Evolutionary conservation across 1,140 invertebrate genomes (phyloP).

Genomic region (Pseudachorutes palmiensis): DNA sequence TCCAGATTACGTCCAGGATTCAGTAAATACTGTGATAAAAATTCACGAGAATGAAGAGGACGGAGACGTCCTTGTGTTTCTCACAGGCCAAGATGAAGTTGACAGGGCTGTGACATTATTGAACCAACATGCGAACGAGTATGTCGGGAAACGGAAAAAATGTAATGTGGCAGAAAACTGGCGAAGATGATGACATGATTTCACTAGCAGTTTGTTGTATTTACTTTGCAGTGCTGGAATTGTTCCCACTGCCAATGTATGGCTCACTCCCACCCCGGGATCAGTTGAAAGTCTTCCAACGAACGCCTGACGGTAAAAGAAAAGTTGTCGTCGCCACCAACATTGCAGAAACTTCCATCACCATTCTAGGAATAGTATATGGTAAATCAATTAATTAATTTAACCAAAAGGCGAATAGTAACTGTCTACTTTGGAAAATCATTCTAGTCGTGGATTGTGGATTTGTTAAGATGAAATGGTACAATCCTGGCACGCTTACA

Average conservation of each 20-base stretch:
- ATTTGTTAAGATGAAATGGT: constrained; percentile 92
- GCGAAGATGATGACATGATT: no score
- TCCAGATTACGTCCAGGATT: constrained; percentile 79
- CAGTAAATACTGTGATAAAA: constrained; percentile 78
- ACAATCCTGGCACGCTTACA: constrained; percentile 70
- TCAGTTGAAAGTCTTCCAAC: constrained; percentile 81
- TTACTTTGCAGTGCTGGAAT: not conserved
- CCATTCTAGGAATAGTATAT: constrained; percentile 81
- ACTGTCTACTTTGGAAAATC: constrained; percentile 15
- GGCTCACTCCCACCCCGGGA: constrained; percentile 74
- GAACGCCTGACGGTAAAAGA: constrained; percentile 60
- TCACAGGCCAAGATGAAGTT: constrained; percentile 92
- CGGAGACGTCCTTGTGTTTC: constrained; percentile 86
- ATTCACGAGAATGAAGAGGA: constrained; percentile 72
- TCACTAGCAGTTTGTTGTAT: no score
- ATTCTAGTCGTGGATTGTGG: constrained; percentile 85
- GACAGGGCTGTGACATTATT: constrained; percentile 61
- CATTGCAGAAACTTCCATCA: constrained; percentile 94
- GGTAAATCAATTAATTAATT: constrained; percentile 49
- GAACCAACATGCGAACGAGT: constrained; percentile 51
- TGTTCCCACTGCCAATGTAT: constrained; percentile 76
- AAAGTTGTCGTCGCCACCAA: constrained; percentile 96
- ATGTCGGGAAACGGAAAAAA: constrained; percentile 35
- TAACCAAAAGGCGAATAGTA: no score
- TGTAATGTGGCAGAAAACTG: no score